Percentiles rank a stretch among this genome's conserved stretches.
These are phyloP conservation scores for Siniperca scherzeri DNA, from an alignment of 2,797 vertebrate genomes.

Conservation along the genomic window DNA sequence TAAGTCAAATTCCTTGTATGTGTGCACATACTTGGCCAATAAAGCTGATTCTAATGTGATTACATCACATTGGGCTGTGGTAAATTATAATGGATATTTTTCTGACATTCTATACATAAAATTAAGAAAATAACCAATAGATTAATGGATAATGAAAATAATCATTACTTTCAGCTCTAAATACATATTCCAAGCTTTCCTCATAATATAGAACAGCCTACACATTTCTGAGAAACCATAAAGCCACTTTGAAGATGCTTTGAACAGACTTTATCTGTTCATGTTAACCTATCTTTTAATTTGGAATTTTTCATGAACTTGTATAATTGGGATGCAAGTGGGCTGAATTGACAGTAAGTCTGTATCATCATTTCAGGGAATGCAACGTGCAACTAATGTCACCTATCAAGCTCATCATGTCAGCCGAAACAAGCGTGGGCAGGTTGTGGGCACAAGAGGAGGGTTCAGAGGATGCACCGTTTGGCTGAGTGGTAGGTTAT, in stretches of 20 bases:
- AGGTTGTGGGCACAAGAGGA: slow-evolving; percentile 96
- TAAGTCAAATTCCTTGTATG: too few species aligned
- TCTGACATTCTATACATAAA: neutral
- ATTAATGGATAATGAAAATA: neutral
- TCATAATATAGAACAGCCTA: neutral
- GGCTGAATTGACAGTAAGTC: slow-evolving; percentile 11
- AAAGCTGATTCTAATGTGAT: too few species aligned
- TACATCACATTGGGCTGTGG: neutral
- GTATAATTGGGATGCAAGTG: neutral
- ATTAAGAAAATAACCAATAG: neutral
- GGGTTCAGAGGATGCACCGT: slow-evolving; percentile 98
- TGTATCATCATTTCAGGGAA: slow-evolving; percentile 86
- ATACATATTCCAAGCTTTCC: neutral
- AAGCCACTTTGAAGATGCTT: neutral
- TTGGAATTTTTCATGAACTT: neutral
- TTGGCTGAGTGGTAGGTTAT: slow-evolving; percentile 93
- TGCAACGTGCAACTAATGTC: slow-evolving; percentile 98
- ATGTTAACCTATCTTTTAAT: neutral
- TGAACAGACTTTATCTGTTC: neutral
- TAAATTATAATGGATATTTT: neutral
- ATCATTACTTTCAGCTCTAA: neutral
- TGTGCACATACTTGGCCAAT: too few species aligned
- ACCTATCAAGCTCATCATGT: slow-evolving; percentile 99
- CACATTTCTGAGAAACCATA: neutral
- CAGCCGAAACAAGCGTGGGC: slow-evolving; percentile 97